Percentiles rank a stretch among this genome's conserved stretches.
These are phyloP conservation scores for Bombus impatiens DNA, from an alignment of 1,140 invertebrate species.

Conservation along the genomic window DNA sequence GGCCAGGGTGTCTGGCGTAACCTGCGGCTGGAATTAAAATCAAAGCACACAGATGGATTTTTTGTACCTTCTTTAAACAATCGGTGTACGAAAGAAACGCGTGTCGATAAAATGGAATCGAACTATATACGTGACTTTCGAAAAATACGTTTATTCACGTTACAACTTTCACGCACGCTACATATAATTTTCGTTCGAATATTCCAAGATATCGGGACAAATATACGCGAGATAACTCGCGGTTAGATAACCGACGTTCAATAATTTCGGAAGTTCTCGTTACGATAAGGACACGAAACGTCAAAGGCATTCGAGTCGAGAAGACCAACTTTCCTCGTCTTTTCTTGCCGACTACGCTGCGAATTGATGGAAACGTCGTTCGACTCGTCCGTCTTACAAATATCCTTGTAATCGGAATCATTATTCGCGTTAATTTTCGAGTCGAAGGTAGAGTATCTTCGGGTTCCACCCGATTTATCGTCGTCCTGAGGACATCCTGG, in stretches of 20 bases:
- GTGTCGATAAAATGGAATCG: background rate
- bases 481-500: slow-evolving; percentile 33
- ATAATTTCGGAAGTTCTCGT: background rate
- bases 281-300: background rate
- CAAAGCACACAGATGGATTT: background rate
- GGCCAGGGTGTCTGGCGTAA: background rate
- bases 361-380: background rate
- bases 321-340: background rate
- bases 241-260: background rate
- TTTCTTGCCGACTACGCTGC: background rate
- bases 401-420: background rate
- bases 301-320: background rate
- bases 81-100: background rate
- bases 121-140: background rate
- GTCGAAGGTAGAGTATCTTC: background rate
- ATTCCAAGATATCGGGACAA: background rate
- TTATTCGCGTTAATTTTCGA: too few relatives aligned
- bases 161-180: background rate
- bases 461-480: background rate
- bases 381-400: too few relatives aligned
- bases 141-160: slow-evolving; percentile 24
- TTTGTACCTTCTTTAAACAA: background rate
- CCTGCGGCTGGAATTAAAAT: slow-evolving; percentile 41
- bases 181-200: background rate
- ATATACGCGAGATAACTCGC: background rate